Percentiles rank a stretch among this genome's conserved stretches.
Evolutionary conservation across 1,140 invertebrate species (phyloP).

Genomic region (Drosophila trapezifrons): DNA sequence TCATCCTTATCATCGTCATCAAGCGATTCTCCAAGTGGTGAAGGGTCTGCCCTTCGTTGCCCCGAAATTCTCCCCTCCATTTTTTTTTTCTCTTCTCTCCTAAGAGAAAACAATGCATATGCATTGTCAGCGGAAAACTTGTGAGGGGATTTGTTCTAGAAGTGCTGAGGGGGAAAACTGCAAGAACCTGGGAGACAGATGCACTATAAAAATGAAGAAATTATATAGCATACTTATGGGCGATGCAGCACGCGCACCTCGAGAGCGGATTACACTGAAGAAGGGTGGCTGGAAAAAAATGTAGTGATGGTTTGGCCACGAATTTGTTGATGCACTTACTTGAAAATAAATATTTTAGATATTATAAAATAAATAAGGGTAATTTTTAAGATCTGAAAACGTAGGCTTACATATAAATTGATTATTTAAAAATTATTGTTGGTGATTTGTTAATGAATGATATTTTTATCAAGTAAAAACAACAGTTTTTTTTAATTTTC

Average conservation of each 20-base stretch:
- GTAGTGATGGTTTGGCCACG: too few species aligned
- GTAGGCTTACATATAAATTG: too few species aligned
- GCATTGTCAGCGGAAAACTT: slow-evolving; percentile 75
- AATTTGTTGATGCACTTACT: background rate
- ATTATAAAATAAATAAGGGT: too few species aligned
- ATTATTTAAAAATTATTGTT: too few species aligned
- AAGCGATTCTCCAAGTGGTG: slow-evolving; percentile 13
- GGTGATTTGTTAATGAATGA: too few species aligned
- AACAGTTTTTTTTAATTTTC: too few species aligned
- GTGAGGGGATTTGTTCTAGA: slow-evolving; percentile 7
- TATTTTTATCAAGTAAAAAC: too few species aligned
- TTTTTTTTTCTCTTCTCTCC: background rate
- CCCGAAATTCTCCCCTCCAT: background rate
- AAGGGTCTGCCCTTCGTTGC: background rate
- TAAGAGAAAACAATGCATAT: slow-evolving; percentile 32
- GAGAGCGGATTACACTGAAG: slow-evolving; percentile 54
- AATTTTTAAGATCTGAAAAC: too few species aligned
- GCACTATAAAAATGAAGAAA: slow-evolving; percentile 74
- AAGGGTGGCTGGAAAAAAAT: slow-evolving; percentile 50
- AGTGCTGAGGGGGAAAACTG: slow-evolving; percentile 4
- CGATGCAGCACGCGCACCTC: slow-evolving; percentile 62
- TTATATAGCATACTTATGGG: slow-evolving; percentile 68
- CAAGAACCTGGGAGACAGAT: slow-evolving; percentile 36
- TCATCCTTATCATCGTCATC: slow-evolving; percentile 12
- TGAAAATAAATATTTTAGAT: background rate